Conservation (phyloP, 2,797 vertebrate genomes). For the Botia almorhae region DNA sequence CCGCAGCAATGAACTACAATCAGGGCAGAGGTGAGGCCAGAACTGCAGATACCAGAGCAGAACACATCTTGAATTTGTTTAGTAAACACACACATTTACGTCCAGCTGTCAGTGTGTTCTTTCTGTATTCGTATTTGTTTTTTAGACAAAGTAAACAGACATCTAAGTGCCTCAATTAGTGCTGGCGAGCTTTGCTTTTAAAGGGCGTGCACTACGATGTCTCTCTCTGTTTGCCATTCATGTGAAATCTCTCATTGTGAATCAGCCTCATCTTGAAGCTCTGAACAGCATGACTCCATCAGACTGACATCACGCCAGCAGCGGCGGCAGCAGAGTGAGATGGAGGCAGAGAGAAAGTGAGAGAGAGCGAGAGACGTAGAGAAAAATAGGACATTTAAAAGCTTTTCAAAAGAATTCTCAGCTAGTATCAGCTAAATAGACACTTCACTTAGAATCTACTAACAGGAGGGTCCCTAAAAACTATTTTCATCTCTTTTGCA, state of each 20-base stretch:
- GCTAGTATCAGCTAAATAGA: neutral
- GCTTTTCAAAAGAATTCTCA: neutral
- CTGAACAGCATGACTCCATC: constrained; percentile 46
- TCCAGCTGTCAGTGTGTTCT: neutral
- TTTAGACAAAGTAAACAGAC: neutral
- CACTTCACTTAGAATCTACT: neutral
- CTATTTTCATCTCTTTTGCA: neutral
- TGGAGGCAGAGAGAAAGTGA: neutral
- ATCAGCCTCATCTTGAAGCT: constrained; percentile 46
- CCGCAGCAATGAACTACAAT: neutral
- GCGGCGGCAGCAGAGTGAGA: neutral
- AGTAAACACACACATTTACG: neutral
- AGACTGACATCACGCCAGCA: constrained; percentile 50
- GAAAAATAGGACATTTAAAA: neutral
- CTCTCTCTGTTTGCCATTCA: constrained; percentile 36
- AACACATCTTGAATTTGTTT: constrained; percentile 29
- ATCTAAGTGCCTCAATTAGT: constrained; percentile 8
- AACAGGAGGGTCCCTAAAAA: neutral
- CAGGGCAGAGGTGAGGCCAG: constrained; percentile 19
- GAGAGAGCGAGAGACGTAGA: constrained; percentile 1
- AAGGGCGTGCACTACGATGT: constrained; percentile 12
- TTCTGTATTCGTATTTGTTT: neutral
- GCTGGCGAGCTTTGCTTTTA: constrained; percentile 6
- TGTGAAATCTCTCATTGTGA: constrained; percentile 48
- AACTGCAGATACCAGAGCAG: constrained; percentile 3